phyloP scores from a whole-genome alignment of 2,797 vertebrate species.

The Dallia pectoralis region DNA sequence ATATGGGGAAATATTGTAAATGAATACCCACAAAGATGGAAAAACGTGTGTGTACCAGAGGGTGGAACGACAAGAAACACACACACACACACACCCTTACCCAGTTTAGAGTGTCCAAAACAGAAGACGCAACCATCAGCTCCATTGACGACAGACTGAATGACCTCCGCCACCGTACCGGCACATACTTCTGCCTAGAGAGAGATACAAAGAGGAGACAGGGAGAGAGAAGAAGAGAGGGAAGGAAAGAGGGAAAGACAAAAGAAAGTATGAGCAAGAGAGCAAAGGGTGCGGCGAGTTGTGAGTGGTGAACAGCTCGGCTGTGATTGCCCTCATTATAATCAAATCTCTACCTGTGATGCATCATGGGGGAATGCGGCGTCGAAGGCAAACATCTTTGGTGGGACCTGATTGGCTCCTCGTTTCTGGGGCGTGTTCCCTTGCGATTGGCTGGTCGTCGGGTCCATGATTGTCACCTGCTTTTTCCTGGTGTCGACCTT shows the following conservation, averaged over 20 bases:
- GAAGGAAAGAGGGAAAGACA: neutral
- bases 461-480: slow-evolving; percentile 94
- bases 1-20: neutral
- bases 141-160: slow-evolving; percentile 97
- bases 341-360: slow-evolving; percentile 81
- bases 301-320: neutral
- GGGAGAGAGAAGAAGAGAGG: neutral
- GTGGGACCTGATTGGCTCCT: slow-evolving; percentile 84
- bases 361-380: slow-evolving; percentile 93
- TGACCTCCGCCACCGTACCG: slow-evolving; percentile 95
- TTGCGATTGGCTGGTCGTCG: slow-evolving; percentile 74
- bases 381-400: slow-evolving; percentile 98
- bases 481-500: slow-evolving; percentile 96
- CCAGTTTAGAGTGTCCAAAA: slow-evolving; percentile 95
- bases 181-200: slow-evolving; percentile 94
- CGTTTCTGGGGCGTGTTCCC: slow-evolving; percentile 82
- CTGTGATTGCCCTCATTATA: neutral
- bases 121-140: slow-evolving; percentile 99
- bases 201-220: slow-evolving; percentile 30
- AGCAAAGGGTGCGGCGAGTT: neutral
- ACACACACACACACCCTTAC: slow-evolving; percentile 63
- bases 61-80: neutral
- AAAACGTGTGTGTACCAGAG: slow-evolving; percentile 2
- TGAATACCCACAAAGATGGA: too few relatives aligned
- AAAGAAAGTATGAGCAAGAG: neutral